Evolutionary conservation across 2,888 invertebrate genomes (phyloP).

Genomic region (Andricus curvator): DNA sequence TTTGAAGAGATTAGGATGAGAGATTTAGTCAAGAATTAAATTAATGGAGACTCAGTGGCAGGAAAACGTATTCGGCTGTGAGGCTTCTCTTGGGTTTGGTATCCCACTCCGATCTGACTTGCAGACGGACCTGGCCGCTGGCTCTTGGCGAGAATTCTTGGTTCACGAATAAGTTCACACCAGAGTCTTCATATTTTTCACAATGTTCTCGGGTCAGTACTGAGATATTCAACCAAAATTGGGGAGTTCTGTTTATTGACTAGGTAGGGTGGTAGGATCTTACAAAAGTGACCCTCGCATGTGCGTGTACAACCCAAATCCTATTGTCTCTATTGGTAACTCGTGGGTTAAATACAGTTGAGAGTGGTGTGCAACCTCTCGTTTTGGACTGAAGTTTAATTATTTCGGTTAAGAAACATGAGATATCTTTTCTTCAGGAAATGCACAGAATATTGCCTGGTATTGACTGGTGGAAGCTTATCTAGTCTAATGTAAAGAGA

Average conservation of each 20-base stretch:
- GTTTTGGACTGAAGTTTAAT: constrained; percentile 48
- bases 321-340: constrained; percentile 49
- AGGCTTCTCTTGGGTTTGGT: not conserved
- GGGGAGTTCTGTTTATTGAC: constrained; percentile 44
- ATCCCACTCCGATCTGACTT: not conserved
- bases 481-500: not conserved
- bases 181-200: not conserved
- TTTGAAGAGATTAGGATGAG: too few relatives aligned
- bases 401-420: constrained; percentile 43
- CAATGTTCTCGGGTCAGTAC: not conserved
- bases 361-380: constrained; percentile 48
- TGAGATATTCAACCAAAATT: not conserved
- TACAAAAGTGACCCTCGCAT: constrained; percentile 48
- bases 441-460: constrained; percentile 21
- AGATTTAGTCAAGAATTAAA: too few relatives aligned
- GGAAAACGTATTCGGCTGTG: not conserved
- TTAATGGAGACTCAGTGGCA: too few relatives aligned
- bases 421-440: constrained; percentile 45
- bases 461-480: not conserved
- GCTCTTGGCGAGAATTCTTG: not conserved
- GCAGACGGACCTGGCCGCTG: not conserved
- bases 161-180: not conserved
- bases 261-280: not conserved
- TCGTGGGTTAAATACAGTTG: constrained; percentile 12
- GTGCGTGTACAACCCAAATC: constrained; percentile 56